Evolutionary conservation across 2,888 invertebrate genomes (phyloP).

Genomic region (Drosophila antonietae): DNA sequence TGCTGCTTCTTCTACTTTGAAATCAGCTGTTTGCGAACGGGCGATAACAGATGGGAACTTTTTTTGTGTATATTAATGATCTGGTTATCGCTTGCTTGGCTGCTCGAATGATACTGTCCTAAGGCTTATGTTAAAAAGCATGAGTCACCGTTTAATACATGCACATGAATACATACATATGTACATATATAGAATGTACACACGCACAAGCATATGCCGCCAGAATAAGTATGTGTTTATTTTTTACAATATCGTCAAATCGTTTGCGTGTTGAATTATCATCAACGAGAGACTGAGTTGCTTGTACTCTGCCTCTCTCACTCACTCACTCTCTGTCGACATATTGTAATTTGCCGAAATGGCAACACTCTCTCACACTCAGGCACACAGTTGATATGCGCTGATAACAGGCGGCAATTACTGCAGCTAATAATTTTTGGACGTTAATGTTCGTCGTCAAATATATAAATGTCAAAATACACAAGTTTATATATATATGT

Average conservation of each 20-base stretch:
- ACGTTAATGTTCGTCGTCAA: background rate
- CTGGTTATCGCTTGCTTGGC: conserved; percentile 20
- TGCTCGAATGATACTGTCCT: conserved; percentile 18
- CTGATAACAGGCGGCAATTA: conserved; percentile 47
- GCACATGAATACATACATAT: background rate
- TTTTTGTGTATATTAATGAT: conserved; percentile 14
- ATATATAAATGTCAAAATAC: background rate
- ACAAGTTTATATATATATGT: background rate
- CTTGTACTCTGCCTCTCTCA: background rate
- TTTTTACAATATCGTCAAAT: conserved; percentile 44
- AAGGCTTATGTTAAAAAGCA: conserved; percentile 18
- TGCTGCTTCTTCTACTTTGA: conserved; percentile 2
- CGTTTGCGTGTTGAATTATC: conserved; percentile 70
- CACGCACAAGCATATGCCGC: background rate
- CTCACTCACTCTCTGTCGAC: background rate
- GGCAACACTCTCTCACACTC: conserved; percentile 5
- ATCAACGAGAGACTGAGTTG: conserved; percentile 31
- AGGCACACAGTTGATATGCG: conserved; percentile 5
- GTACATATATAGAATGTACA: background rate
- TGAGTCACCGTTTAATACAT: conserved; percentile 41
- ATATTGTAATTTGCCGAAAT: conserved; percentile 37
- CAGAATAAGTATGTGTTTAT: conserved; percentile 7
- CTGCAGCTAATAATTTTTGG: conserved; percentile 14
- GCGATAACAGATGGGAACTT: conserved; percentile 20
- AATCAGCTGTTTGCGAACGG: conserved; percentile 28